phyloP scores from a whole-genome alignment of 1,140 invertebrate species.

The Drosophila asahinai region DNA sequence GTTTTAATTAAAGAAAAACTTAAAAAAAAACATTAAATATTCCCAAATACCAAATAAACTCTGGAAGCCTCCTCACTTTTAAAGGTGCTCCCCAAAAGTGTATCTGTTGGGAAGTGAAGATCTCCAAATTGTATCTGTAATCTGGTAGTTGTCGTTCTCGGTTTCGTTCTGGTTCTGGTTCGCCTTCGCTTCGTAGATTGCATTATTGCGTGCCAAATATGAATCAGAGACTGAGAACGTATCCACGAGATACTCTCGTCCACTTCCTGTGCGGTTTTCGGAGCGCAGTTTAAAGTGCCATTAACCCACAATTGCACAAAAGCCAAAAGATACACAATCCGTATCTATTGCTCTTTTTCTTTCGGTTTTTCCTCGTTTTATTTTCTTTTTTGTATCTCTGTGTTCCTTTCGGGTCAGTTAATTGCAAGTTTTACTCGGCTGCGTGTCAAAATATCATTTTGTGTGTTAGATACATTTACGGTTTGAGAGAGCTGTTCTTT shows the following conservation, averaged over 20 bases:
- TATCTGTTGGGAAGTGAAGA: conserved; percentile 16
- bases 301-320: conserved; percentile 73
- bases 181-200: conserved; percentile 52
- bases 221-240: conserved; percentile 58
- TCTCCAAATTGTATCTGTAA: conserved; percentile 14
- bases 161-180: conserved; percentile 11
- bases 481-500: conserved; percentile 14
- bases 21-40: neutral
- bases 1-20: too few relatives aligned
- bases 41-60: neutral
- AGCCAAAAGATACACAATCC: conserved; percentile 21
- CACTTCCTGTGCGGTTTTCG: conserved; percentile 57
- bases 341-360: conserved; percentile 26
- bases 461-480: conserved; percentile 51
- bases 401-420: conserved; percentile 39
- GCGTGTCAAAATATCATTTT: conserved; percentile 82
- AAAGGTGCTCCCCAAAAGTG: neutral
- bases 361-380: neutral
- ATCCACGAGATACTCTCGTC: conserved; percentile 39
- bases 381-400: neutral
- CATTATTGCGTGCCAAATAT: conserved; percentile 81
- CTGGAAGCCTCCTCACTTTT: neutral
- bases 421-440: conserved; percentile 71
- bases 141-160: conserved; percentile 11
- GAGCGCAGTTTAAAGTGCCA: conserved; percentile 74